A percentile compares a stretch with the other conserved stretches of the same genome.
phyloP scores from a whole-genome alignment of 2,113 vertebrate species.

The Trematomus loennbergii region DNA sequence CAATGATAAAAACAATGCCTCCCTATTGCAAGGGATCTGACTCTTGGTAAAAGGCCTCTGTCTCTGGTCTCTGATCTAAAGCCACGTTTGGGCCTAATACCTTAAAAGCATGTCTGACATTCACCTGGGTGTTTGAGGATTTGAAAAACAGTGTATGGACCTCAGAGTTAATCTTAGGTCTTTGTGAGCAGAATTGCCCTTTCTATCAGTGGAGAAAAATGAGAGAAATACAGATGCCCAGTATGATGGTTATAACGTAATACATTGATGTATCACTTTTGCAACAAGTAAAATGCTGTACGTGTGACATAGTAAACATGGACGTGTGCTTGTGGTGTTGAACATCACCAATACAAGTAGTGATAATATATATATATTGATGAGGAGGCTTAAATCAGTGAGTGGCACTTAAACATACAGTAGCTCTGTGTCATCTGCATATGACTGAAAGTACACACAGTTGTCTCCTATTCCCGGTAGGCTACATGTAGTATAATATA shows the following conservation, averaged over 20 bases:
- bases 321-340: not conserved
- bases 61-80: not conserved
- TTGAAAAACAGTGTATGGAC: not conserved
- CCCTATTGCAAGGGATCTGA: not conserved
- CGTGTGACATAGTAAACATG: not conserved
- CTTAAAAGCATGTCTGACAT: constrained; percentile 12
- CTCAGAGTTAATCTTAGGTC: not conserved
- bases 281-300: not conserved
- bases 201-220: too few species aligned
- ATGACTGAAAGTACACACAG: not conserved
- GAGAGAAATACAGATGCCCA: not conserved
- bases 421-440: constrained; percentile 1
- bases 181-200: not conserved
- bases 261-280: not conserved
- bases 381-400: not conserved
- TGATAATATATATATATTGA: too few species aligned
- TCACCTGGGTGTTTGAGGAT: constrained; percentile 3
- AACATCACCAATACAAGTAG: not conserved
- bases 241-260: too few species aligned
- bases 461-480: not conserved
- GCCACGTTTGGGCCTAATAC: not conserved
- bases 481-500: not conserved
- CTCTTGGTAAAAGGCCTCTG: constrained; percentile 4
- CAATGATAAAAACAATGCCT: not conserved
- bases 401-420: not conserved